phyloP scores from a whole-genome alignment of 2,113 vertebrate genomes.

The Spea bombifrons region DNA sequence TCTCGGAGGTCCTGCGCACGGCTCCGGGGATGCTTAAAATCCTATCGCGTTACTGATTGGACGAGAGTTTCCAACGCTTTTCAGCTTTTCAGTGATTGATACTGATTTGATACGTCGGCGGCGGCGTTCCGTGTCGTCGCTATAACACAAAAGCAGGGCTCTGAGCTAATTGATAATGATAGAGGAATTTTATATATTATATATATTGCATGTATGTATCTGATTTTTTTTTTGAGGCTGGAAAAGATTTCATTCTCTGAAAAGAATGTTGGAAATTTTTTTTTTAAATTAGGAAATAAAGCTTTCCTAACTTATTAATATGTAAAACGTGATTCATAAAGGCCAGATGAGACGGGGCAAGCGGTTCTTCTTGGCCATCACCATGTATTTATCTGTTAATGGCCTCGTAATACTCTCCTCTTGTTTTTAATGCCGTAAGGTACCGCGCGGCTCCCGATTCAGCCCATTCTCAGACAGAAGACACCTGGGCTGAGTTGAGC shows the following conservation, averaged over 20 bases:
- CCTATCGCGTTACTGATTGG: constrained; percentile 18
- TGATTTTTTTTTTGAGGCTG: background rate
- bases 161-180: constrained; percentile 8
- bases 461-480: background rate
- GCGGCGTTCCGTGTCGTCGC: background rate
- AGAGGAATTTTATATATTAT: background rate
- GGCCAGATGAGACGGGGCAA: too few relatives aligned
- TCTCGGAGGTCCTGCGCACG: constrained; percentile 39
- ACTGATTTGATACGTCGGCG: too few relatives aligned
- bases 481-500: background rate
- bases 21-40: constrained; percentile 37
- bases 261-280: constrained; percentile 8
- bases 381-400: too few relatives aligned
- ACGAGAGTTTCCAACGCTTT: background rate
- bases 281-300: too few relatives aligned
- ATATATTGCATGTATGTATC: too few relatives aligned
- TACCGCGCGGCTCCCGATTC: too few relatives aligned
- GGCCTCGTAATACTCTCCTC: too few relatives aligned
- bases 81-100: background rate
- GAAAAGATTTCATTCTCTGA: constrained; percentile 7
- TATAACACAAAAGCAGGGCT: background rate
- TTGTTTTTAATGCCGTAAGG: too few relatives aligned
- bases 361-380: too few relatives aligned
- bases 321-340: too few relatives aligned
- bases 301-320: too few relatives aligned